Evolutionary conservation across 2,113 vertebrate genomes (phyloP).

Genomic region (Poecile atricapillus): DNA sequence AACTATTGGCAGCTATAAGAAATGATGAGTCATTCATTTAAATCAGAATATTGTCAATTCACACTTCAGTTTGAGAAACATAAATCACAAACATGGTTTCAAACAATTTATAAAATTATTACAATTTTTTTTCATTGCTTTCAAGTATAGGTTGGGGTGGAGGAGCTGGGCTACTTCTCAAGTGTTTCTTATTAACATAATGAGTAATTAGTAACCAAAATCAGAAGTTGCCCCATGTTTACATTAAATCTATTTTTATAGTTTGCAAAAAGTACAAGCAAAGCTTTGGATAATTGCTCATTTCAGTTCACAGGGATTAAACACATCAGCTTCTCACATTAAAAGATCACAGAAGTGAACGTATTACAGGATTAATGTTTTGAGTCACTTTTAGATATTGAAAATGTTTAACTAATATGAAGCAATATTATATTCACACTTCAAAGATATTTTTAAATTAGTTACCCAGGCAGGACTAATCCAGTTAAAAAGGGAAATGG

Average conservation of each 20-base stretch:
- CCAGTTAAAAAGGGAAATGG: background rate
- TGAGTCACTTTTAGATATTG: constrained; percentile 1
- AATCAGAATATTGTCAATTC: background rate
- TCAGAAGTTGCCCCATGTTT: background rate
- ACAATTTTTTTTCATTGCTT: background rate
- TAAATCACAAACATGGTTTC: background rate
- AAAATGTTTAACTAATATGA: constrained; percentile 2
- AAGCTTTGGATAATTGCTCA: constrained; percentile 22
- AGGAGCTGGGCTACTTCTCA: background rate
- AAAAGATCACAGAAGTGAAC: constrained; percentile 1
- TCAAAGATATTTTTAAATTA: constrained; percentile 34
- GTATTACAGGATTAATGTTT: constrained; percentile 25
- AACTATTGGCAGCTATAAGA: background rate
- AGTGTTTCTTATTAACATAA: background rate
- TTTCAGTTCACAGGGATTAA: constrained; percentile 26
- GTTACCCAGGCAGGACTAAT: background rate
- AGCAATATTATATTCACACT: background rate
- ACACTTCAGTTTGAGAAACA: background rate
- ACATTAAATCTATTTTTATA: constrained; percentile 30
- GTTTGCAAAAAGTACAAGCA: constrained; percentile 36
- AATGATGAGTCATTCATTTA: background rate
- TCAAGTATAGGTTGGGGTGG: background rate
- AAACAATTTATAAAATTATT: background rate
- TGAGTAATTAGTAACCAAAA: constrained; percentile 1
- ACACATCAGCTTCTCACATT: background rate